Base-by-base conservation (phyloP, 2,797 vertebrate species). In the Cetoscarus ocellatus region DNA sequence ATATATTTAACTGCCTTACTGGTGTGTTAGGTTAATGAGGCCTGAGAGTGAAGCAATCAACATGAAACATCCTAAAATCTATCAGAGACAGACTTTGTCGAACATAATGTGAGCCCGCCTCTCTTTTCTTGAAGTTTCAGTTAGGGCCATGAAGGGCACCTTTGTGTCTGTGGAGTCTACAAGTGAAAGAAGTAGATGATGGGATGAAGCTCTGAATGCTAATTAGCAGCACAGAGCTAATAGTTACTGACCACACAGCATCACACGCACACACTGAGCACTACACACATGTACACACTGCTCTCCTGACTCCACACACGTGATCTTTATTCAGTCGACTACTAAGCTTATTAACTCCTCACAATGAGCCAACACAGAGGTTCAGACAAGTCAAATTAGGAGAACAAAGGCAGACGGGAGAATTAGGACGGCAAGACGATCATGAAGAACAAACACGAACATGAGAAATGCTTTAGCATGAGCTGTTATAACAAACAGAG, bases 121-220 rank as follows among this genome's bases (percentile, higher is more conserved):
- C 10, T 53, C 38, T 54, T 40, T 27, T 66, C 55, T 51, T 42
- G 27, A 10, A 10, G 50, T 64, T 61, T 60, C 57, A 57, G 55
- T 79, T 42, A 0, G 49, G 54, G 70, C 69, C 50, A 83, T 88
- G 50, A 89, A 89, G 64, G 70, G 18, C 70, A 67, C 67, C 79
- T 88, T 82, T 86, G 85, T 89, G 68, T 78, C 49, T 39, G 53
- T 53, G 5, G 19, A 69, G 62, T 49, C 76, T 43, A 59, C 62
- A 13, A 27, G 40, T 14, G 63, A 72, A 63, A 27, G 78, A 13
- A 68, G 65, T 74, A 76, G 77, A 73, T 44, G 73, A 57, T 19
- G 35, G 62, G 48, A 49, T 57, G 42, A 67, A 56, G 67, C 66
- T 59, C 51, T 34, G 61, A 73, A 86, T 86, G 71, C 75, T 83